A percentile compares a stretch with the other conserved stretches of the same genome.
phyloP scores from a whole-genome alignment of 1,140 invertebrate species.

The Lamellibrachia luymesi region DNA sequence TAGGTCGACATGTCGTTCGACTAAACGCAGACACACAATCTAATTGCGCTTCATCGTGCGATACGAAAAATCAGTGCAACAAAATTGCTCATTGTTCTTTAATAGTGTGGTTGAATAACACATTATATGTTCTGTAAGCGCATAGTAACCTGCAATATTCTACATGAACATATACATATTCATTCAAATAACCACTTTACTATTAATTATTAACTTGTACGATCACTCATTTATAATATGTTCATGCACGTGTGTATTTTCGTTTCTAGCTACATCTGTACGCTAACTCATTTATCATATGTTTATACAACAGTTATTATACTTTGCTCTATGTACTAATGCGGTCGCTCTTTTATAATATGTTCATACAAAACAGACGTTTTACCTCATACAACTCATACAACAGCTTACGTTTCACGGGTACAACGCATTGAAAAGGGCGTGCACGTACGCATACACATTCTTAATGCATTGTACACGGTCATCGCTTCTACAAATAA shows the following conservation, averaged over 20 bases:
- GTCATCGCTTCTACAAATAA: background rate
- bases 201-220: background rate
- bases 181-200: background rate
- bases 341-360: background rate
- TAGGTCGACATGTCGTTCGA: too few relatives aligned
- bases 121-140: background rate
- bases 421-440: background rate
- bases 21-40: too few relatives aligned
- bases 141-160: background rate
- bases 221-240: background rate
- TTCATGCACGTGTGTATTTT: background rate
- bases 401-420: background rate
- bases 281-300: background rate
- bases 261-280: background rate
- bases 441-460: background rate
- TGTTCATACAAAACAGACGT: background rate
- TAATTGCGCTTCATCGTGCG: too few relatives aligned
- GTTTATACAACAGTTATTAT: background rate
- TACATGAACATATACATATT: too few relatives aligned
- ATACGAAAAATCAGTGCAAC: too few relatives aligned
- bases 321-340: background rate
- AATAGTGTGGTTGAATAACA: background rate
- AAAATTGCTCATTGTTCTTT: too few relatives aligned
- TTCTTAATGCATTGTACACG: background rate
- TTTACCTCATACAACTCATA: background rate